Evolutionary conservation across 2,113 vertebrate genomes (phyloP), one percentile per base, ranked within the genome.

Genomic region (Apteryx owenii): DNA sequence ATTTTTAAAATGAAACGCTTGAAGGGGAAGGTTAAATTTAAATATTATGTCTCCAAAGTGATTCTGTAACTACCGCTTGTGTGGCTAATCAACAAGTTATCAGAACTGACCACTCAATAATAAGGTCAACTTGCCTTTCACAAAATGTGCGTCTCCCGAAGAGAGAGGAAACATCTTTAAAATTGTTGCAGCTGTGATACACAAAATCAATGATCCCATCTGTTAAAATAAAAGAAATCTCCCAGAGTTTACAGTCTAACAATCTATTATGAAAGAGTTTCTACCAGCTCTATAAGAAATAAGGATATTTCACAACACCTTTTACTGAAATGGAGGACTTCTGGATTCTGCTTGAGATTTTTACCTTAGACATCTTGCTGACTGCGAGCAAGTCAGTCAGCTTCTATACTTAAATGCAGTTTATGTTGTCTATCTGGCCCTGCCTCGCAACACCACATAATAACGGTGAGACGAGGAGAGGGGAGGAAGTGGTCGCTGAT

Each of bases 221-320:
- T 96, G 77, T 92, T 85, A 73, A 46, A 95, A 95, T 54, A 93
- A 92, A 50, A 93, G 8, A 88, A 76, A 40, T 31, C 19, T 64
- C 56, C 36, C 50, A 56, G 21, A 62, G 25, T 65, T 44, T 38
- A 10, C 48, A 88, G 18, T 36, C 26, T 50, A 38, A 22, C 25
- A 83, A 22, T 36, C 62, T 48, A 13, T 13, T 11, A 61, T 40
- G 51, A 8, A 50, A 44, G 2, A 60, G 25, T 80, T 66, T 53
- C 40, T 38, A 42, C 20, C 38, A 62, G 8, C 19, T 21, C 5
- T 68, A 38, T 11, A 69, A 46, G 53, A 78, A 78, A 21, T 33
- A 21, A 70, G 21, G 22, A 19, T 62, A 51, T 51, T 71, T 58
- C 29, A 44, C 40, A 62, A 20, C 6, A 70, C 31, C 25, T 85